These are phyloP conservation scores for Chiloscyllium plagiosum DNA, from an alignment of 2,113 vertebrate genomes.

Conservation along the genomic window DNA sequence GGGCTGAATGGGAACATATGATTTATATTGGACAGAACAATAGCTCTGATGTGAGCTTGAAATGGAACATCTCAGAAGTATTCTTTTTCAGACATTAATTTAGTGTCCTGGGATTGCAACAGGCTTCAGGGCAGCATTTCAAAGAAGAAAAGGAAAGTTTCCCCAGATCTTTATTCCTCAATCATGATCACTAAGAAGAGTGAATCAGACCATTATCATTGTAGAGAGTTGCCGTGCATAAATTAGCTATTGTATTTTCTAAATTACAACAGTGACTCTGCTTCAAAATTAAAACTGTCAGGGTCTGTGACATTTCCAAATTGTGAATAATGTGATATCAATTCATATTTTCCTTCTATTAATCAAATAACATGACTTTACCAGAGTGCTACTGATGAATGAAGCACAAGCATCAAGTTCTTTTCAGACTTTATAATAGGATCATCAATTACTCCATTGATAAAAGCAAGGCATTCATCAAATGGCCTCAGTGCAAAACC, in stretches of 20 bases:
- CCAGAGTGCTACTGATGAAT: constrained; percentile 32
- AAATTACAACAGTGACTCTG: not conserved
- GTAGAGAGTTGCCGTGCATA: not conserved
- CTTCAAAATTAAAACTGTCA: not conserved
- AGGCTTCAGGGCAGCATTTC: not conserved
- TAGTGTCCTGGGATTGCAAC: not conserved
- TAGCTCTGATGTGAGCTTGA: not conserved
- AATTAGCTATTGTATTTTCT: not conserved
- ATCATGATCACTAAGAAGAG: not conserved
- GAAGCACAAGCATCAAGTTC: not conserved
- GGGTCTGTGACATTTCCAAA: not conserved
- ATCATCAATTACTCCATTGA: constrained; percentile 11
- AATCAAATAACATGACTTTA: not conserved
- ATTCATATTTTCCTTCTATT: not conserved
- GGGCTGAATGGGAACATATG: not conserved
- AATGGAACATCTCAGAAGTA: not conserved
- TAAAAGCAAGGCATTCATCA: constrained; percentile 21
- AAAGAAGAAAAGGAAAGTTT: not conserved
- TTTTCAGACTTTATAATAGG: constrained; percentile 25
- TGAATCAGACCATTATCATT: not conserved
- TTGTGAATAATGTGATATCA: not conserved
- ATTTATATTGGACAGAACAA: not conserved
- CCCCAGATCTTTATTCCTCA: not conserved
- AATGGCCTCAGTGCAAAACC: constrained; percentile 11
- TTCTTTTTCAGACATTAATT: not conserved